Base-by-base conservation (phyloP, 2,888 invertebrate genomes). In the Rhynchonema sp. region DNA sequence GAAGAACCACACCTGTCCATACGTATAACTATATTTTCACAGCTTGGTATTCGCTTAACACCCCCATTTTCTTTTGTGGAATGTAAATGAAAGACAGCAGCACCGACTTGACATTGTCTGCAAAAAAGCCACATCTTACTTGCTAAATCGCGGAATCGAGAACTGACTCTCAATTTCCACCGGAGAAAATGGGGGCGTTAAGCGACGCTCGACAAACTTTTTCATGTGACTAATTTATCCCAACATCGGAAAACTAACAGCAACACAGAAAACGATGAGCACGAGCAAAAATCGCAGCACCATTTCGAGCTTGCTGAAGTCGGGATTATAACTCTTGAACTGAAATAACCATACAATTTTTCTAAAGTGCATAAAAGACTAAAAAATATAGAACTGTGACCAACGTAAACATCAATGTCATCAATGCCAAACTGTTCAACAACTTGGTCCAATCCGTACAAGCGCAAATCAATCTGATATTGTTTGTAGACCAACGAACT, bases 281-380 rank as follows among this genome's bases (percentile, higher is more conserved):
- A 92, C 79, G 75, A 92, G 94, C 69, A 92, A 85, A 73, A 92
- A 86, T 66, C 94, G 80, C 74, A 94, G 90, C 89, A 92, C 94
- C 63, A 94, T 88, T 78, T 94, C 92, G 73, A 94, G 84, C 78
- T 91, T 89, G 30, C 92, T 92, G 73, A 92, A 96, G 17, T 85
- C 85, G 56, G 91, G 87, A 76, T 90, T 92, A 77, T 91, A 94
- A 1, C 86, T 89, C 77, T 90, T 90, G 73, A 91, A 90, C 92
- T 92, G 80, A 62, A 82, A 82, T 29, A n/a, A n/a, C n/a, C n/a
- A n/a, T n/a, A n/a, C n/a, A n/a, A n/a, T n/a, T n/a, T n/a, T n/a
- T n/a, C 2, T 17, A 61, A 60, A 29, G 23, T 61, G 27, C 17
- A 60, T 23, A 57, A 46, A 57, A 26, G 6, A 23, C 82, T 86